A percentile compares a stretch with the other conserved stretches of the same genome.
Evolutionary conservation across 2,113 vertebrate species (phyloP).

Genomic region (Macrotis lagotis): DNA sequence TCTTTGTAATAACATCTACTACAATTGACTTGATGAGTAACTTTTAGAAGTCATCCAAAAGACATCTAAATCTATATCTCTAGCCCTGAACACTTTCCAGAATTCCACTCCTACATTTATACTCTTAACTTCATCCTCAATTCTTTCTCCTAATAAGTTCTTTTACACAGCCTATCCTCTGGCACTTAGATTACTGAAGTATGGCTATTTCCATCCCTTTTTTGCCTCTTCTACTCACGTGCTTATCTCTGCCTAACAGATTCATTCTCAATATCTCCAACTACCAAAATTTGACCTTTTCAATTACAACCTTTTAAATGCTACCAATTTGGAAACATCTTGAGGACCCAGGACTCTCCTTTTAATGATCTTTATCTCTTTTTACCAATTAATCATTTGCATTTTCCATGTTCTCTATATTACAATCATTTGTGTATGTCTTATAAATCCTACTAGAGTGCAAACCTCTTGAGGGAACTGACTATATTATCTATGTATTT

Average conservation of each 20-base stretch:
- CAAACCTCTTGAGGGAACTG: background rate
- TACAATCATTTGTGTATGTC: background rate
- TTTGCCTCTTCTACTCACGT: background rate
- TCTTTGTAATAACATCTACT: background rate
- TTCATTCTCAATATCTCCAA: background rate
- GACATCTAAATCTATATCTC: background rate
- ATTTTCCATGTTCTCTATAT: background rate
- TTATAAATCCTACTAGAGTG: background rate
- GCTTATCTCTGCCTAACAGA: background rate
- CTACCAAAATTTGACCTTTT: background rate
- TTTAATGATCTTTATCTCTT: background rate
- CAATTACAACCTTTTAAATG: background rate
- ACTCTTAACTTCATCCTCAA: background rate
- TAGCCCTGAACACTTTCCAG: background rate
- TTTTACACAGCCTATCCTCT: background rate
- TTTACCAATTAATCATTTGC: background rate
- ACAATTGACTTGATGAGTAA: background rate
- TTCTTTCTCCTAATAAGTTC: background rate
- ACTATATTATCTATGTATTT: background rate
- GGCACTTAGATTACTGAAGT: background rate
- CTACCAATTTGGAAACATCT: background rate
- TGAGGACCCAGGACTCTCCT: background rate
- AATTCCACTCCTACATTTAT: background rate
- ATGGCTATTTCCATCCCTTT: background rate
- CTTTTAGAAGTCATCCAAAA: background rate